Conservation (phyloP, 2,797 vertebrate species). For the Remorina albescens region DNA sequence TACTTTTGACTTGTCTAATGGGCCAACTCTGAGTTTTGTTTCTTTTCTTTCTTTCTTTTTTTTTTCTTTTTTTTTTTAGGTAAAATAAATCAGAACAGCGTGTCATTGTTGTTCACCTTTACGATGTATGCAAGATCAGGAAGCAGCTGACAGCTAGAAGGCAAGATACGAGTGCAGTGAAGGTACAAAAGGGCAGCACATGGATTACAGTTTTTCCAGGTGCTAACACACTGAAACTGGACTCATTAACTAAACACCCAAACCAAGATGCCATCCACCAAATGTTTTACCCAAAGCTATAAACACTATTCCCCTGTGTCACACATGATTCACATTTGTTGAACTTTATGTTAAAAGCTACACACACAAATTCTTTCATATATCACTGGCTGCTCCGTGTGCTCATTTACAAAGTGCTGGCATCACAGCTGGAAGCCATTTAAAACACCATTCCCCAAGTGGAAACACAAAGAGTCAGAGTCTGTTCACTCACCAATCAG, state of each 20-base stretch:
- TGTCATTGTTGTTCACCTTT: too few species aligned
- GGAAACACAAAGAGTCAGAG: background rate
- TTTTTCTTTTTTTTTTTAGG: too few species aligned
- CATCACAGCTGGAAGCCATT: constrained; percentile 1
- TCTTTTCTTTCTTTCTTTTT: too few species aligned
- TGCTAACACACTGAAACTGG: background rate
- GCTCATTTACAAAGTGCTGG: constrained; percentile 21
- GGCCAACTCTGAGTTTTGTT: too few species aligned
- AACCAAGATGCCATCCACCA: background rate
- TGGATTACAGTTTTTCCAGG: too few species aligned
- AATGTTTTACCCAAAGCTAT: too few species aligned
- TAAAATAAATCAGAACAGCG: too few species aligned
- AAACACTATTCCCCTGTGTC: background rate
- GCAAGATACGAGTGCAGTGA: too few species aligned
- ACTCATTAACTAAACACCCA: background rate
- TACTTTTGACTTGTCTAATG: too few species aligned
- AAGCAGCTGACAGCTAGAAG: too few species aligned
- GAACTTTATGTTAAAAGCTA: background rate
- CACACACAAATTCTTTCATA: background rate
- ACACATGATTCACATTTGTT: constrained; percentile 4
- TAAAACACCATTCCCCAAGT: constrained; percentile 3
- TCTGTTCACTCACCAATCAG: background rate
- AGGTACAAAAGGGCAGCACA: too few species aligned
- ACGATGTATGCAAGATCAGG: too few species aligned
- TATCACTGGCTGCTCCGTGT: constrained; percentile 7